phyloP scores from a whole-genome alignment of 1,140 invertebrate species.

The Yoshiicerus persimilis region DNA sequence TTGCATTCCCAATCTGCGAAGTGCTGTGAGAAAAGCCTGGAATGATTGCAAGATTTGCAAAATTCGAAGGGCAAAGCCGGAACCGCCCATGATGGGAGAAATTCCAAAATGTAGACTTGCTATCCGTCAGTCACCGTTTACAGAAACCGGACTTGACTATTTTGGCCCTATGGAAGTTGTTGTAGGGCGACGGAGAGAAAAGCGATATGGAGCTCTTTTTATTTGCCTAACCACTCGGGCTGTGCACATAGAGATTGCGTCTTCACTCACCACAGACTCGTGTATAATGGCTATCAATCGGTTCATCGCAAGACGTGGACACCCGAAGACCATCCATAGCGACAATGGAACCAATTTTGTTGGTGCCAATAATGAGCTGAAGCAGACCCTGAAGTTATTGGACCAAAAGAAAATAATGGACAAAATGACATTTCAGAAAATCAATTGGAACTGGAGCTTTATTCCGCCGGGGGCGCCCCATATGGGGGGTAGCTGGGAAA shows the following conservation, averaged over 20 bases:
- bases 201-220: no score
- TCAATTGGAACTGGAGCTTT: slow-evolving; percentile 42
- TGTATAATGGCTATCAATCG: background rate
- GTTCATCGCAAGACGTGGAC: background rate
- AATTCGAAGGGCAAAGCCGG: background rate
- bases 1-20: background rate
- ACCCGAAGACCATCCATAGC: background rate
- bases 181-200: background rate
- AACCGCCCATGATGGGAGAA: background rate
- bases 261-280: background rate
- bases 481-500: slow-evolving; percentile 34
- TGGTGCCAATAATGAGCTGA: background rate
- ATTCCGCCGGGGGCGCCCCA: slow-evolving; percentile 44
- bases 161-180: background rate
- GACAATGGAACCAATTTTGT: background rate
- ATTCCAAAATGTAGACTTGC: background rate
- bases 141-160: background rate
- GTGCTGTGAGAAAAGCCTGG: background rate
- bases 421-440: background rate
- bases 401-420: background rate
- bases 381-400: background rate
- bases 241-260: background rate
- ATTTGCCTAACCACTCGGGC: background rate
- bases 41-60: background rate
- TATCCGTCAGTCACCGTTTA: background rate